These are phyloP conservation scores for Mesocricetus auratus DNA, from an alignment of 2,113 vertebrate genomes.

Conservation along the genomic window DNA sequence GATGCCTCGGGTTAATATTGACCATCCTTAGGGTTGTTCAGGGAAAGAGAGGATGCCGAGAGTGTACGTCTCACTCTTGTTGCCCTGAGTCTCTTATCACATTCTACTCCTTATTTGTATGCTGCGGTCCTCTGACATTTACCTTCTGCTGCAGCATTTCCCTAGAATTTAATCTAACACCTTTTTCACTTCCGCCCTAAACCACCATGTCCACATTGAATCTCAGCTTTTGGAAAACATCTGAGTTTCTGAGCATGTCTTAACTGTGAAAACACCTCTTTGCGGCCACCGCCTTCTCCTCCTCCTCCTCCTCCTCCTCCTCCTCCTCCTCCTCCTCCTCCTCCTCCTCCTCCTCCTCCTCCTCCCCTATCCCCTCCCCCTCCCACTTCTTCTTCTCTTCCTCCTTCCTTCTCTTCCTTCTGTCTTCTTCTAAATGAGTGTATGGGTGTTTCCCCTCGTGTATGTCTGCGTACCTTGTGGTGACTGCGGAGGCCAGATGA, in stretches of 20 bases:
- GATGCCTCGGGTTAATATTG: neutral
- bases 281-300: no score
- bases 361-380: no score
- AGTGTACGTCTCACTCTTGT: neutral
- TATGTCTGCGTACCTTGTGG: neutral
- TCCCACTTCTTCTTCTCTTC: no score
- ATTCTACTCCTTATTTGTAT: neutral
- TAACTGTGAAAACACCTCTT: neutral
- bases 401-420: neutral
- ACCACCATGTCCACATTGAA: neutral
- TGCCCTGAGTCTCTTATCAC: neutral
- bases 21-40: neutral
- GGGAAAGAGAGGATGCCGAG: neutral
- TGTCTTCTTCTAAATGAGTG: no score
- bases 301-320: no score
- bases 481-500: neutral
- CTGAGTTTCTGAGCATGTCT: conserved; percentile 43
- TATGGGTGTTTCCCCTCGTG: neutral
- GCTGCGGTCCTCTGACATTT: neutral
- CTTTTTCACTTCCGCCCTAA: neutral
- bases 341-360: neutral
- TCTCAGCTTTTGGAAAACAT: conserved; percentile 31
- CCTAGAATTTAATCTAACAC: neutral
- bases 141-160: neutral
- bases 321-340: no score